phyloP scores from a whole-genome alignment of 1,140 invertebrate genomes.

The Lucilia cuprina region DNA sequence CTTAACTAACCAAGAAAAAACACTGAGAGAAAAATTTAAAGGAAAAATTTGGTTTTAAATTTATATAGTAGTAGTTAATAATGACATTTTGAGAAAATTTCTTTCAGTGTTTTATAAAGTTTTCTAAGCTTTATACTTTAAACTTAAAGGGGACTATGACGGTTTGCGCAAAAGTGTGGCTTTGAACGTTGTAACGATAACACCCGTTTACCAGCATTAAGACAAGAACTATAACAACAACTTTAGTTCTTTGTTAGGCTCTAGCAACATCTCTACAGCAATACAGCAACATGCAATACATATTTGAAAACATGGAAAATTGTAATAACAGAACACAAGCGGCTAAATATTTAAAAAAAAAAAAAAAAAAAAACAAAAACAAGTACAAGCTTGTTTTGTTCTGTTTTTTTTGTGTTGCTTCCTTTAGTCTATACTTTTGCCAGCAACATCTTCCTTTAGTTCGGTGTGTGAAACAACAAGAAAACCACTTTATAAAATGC shows the following conservation, averaged over 20 bases:
- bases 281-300: neutral
- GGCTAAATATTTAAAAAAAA: neutral
- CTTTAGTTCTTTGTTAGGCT: neutral
- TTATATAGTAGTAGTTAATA: no score
- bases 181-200: slow-evolving; percentile 2
- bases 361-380: neutral
- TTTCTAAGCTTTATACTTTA: neutral
- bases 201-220: slow-evolving; percentile 7
- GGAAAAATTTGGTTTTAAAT: neutral
- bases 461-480: neutral
- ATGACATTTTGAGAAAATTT: neutral
- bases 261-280: neutral
- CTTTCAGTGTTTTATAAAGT: neutral
- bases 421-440: neutral
- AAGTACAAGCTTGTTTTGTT: neutral
- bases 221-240: neutral
- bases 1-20: neutral
- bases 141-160: neutral
- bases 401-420: neutral
- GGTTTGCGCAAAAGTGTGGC: neutral
- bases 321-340: slow-evolving; percentile 10
- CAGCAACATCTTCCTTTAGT: neutral
- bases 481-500: neutral
- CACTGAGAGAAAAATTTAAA: neutral
- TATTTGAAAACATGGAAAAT: slow-evolving; percentile 12